Base-by-base conservation (phyloP, 2,888 invertebrate genomes). In the Gryllus longicercus region DNA sequence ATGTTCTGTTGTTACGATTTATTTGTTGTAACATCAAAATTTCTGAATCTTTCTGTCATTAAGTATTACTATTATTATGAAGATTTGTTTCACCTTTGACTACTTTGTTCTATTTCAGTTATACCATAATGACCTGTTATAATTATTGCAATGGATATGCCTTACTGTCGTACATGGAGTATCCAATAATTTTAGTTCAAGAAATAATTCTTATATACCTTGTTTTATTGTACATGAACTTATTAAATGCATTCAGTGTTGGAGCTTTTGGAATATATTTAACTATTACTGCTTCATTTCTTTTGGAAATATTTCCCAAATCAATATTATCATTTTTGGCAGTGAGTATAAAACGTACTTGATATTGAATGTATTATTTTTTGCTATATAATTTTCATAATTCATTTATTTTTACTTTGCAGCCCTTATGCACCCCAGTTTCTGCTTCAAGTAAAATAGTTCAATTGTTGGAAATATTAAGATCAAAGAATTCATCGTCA, bases 381-480 rank as follows among this genome's bases (percentile, higher is more conserved):
- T 50, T 77, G 74, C 74, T n/a, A 10, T 21, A 11, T 74, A 38
- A 38, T 38, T 38, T 38, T 38, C 8, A 63, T 63, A 10, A 63
- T 63, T 63, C 1, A 11, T 77, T 50, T 8, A 18, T 74, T n/a
- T 76, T 76, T 76, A 80, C 82, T 83, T 90, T 90, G 81, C 87
- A 94, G 94, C 93, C 93, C 1, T 86, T 93, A 78, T 92, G 93
- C 85, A 93, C 93, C 1, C 95, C 96, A 0, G 91, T 96, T 83
- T 94, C 95, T 84, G 94, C 94, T 12, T 93, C 94, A 51, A 95
- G 95, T 82, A 96, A 96, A 88, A 89, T 94, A 3, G 90, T 94
- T 21, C 95, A 96, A 85, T 89, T 96, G 49, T 86, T 92, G 80
- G 93, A 93, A 81, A 95, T 96, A 83, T 84, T 94, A 25, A 88